Percentiles rank a stretch among this genome's conserved stretches.
Conservation (phyloP, 1,140 invertebrate species). For the Pseudomyrmex flavicornis region DNA sequence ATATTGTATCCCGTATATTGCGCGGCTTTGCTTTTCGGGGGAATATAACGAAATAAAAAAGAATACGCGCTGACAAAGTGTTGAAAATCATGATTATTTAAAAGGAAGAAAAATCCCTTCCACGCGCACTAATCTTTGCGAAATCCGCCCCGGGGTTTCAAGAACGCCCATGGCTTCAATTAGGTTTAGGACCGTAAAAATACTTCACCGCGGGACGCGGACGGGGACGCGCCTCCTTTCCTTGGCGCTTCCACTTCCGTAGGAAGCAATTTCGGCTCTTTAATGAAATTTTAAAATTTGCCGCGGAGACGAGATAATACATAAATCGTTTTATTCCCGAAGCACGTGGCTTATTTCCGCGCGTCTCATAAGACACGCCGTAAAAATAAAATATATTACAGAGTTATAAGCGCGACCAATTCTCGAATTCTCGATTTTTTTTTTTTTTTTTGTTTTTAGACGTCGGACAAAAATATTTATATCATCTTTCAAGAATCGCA, state of each 20-base stretch:
- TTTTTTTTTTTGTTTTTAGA: too few species aligned
- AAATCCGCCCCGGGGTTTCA: slow-evolving; percentile 61
- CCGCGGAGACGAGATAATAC: slow-evolving; percentile 56
- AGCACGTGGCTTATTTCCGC: slow-evolving; percentile 55
- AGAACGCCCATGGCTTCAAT: slow-evolving; percentile 72
- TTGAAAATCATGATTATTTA: slow-evolving; percentile 59
- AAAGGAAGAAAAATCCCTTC: slow-evolving; percentile 47
- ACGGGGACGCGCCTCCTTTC: slow-evolving; percentile 1
- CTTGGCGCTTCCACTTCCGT: slow-evolving; percentile 55
- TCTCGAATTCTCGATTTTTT: too few species aligned
- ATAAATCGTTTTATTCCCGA: slow-evolving; percentile 64
- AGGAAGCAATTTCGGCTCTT: slow-evolving; percentile 75
- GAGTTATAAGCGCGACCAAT: too few species aligned
- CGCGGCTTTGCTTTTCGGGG: background rate
- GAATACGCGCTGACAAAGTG: background rate
- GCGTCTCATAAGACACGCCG: slow-evolving; percentile 6
- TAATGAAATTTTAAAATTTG: slow-evolving; percentile 78
- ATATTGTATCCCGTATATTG: background rate
- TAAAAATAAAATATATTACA: slow-evolving; percentile 44
- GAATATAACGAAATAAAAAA: background rate
- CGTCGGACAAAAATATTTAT: slow-evolving; percentile 8
- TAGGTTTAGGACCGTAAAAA: slow-evolving; percentile 76
- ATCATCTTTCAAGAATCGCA: too few species aligned
- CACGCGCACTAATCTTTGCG: slow-evolving; percentile 53
- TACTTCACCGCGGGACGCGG: slow-evolving; percentile 41